Base-by-base conservation (phyloP, 64 coral and sea anemone species). In the Pachyseris speciosa region DNA sequence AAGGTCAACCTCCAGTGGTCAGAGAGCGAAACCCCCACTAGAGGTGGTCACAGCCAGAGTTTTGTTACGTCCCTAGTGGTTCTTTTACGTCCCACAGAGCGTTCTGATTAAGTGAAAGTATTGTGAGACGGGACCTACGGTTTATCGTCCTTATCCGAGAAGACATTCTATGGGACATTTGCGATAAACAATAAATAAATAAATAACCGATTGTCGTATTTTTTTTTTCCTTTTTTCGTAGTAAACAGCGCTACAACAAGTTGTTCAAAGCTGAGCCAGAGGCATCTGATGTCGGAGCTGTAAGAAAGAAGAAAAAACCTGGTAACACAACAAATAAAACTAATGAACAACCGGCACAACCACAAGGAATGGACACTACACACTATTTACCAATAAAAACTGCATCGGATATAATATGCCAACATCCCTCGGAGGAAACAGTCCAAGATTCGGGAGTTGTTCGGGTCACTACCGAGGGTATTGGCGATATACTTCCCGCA, bases 241-340 rank as follows among this genome's bases (percentile, higher is more conserved):
- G 79, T 33, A 81, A 83, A 40, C 76, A 91, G 2, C 78, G 89
- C 30, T 91, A 71, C 33, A 91, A 83, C 65, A 52, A 69, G 16
- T 29, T 91, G 44, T 91, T 91, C 28, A 58, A 39, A 27, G 51
- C 45, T 30, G 37, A 52, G 22, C 26, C 52, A 43, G 43, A 57
- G 24, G 19, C 43, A 24, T 9, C 52, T 25, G 77, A 81, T 19
- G 10, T 24, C 24, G 52, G 20, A 63, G 33, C 33, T 61, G 33
- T 6, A 38, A 16, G 22, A 27, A 38, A 63, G 53, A 40, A 37
- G 10, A 55, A 60, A 80, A 60, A 61, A 26, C 9, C 45, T 5
- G n/a, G 9, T 16, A 52, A 55, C 44, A 32, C 27, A 5, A 8
- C 74, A 2, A 27, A 29, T 5, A 32, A 31, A 20, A 77, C 27